These are phyloP conservation scores for Phrynocephalus guinanensis DNA, from an alignment of 2,797 vertebrate genomes.

Conservation along the genomic window DNA sequence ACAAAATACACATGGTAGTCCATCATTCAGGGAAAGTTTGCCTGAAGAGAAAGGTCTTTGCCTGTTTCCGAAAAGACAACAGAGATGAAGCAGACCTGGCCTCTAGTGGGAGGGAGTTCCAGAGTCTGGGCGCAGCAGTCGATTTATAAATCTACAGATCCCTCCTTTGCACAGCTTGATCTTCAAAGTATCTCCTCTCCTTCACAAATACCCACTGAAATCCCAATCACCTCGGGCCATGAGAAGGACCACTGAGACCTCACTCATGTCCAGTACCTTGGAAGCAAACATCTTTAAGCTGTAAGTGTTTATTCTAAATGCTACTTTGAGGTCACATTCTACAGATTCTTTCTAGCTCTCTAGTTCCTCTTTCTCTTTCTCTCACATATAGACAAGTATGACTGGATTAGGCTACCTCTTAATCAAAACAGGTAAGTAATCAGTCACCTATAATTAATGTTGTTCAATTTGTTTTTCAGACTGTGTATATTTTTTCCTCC, in stretches of 20 bases:
- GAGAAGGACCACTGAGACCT: background rate
- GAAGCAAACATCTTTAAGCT: background rate
- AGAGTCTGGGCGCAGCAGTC: no score
- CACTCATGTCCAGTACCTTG: background rate
- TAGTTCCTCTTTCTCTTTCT: background rate
- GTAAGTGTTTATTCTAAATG: background rate
- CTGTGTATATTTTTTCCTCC: background rate
- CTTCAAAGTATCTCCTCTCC: background rate
- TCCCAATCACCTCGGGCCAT: background rate
- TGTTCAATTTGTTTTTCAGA: background rate
- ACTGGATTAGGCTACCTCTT: background rate
- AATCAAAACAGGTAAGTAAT: conserved; percentile 5
- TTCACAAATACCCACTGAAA: background rate
- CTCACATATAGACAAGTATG: background rate
- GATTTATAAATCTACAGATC: background rate
- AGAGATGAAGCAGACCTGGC: no score
- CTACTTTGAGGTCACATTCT: conserved; percentile 21
- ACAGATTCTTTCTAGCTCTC: background rate
- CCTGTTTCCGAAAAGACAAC: no score
- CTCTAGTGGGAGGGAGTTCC: no score
- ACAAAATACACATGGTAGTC: no score
- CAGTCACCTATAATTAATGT: background rate
- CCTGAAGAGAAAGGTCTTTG: no score
- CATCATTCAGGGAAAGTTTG: no score
- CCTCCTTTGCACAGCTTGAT: background rate